Conservation (phyloP, 2,797 vertebrate genomes). For the Pseudochromis fuscus region DNA sequence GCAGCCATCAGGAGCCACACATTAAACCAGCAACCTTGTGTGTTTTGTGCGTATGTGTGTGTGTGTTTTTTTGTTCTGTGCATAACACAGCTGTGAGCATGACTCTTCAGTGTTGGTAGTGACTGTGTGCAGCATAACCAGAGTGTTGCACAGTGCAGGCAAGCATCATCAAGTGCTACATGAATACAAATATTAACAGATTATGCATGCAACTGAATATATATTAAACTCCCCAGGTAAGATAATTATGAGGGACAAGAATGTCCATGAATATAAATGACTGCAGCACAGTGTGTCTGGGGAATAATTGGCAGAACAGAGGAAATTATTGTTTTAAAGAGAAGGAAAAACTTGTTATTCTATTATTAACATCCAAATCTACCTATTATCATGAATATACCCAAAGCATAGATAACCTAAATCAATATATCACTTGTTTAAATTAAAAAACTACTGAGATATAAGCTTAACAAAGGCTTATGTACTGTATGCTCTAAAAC, state of each 20-base stretch:
- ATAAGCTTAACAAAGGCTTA: slow-evolving; percentile 7
- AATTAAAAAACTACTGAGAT: not conserved
- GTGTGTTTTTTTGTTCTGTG: not conserved
- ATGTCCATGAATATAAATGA: slow-evolving; percentile 71
- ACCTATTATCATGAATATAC: not conserved
- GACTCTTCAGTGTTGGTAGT: slow-evolving; percentile 1
- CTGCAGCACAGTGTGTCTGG: slow-evolving; percentile 26
- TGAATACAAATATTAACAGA: slow-evolving; percentile 67
- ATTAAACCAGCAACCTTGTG: slow-evolving; percentile 11
- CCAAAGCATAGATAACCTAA: not conserved
- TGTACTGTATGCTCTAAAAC: not conserved
- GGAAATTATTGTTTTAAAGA: slow-evolving; percentile 38
- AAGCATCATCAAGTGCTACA: slow-evolving; percentile 44
- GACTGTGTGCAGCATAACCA: slow-evolving; percentile 8
- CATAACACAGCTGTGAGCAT: slow-evolving; percentile 10
- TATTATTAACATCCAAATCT: slow-evolving; percentile 16
- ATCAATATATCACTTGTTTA: not conserved
- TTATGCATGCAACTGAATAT: slow-evolving; percentile 67
- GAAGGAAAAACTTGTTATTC: not conserved
- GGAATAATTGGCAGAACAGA: slow-evolving; percentile 38
- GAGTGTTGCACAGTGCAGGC: slow-evolving; percentile 17
- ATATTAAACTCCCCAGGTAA: slow-evolving; percentile 68
- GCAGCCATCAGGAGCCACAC: slow-evolving; percentile 21
- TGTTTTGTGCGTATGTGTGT: no score
- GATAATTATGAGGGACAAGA: slow-evolving; percentile 64